Evolutionary conservation across 2,888 invertebrate genomes (phyloP), one percentile per base, ranked within the genome.

Genomic region (Eremobia ochroleuca): DNA sequence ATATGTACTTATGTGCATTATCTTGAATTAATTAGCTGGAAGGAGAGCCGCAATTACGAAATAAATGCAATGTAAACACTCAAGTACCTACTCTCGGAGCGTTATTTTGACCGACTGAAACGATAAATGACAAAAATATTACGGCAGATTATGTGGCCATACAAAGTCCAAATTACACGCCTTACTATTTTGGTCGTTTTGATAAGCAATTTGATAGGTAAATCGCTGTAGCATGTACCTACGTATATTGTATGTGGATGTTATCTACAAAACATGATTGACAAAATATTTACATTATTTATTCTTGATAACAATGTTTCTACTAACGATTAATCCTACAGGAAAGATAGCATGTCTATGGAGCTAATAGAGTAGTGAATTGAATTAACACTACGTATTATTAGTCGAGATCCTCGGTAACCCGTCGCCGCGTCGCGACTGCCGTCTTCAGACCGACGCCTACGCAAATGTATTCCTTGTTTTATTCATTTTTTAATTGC

Each of bases 401-500:
- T 77, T 75, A 71, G 70, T 72, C 77, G 68, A 71, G 82, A 77
- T 81, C 77, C 84, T 84, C 76, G 68, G 84, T 73, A 73, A 77
- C 64, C 49, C 77, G 85, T 75, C 88, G 83, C 68, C 76, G 71
- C 64, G 87, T 68, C 79, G 85, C 76, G 81, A 80, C 83, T 76
- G 76, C 72, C 80, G 80, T 71, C 77, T 79, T 75, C 77, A 79
- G 89, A 85, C 88, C 89, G 90, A 88, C 91, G 90, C 94, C 94
- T 92, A 94, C 95, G 90, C 94, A 90, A 86, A 88, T 91, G 91
- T 91, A 88, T 80, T 87, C 85, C 84, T 86, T 84, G 78, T 89
- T 93, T 95, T 94, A 93, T 93, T 94, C 92, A 92, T 93, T 94
- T 94, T 94, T 96, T 95, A 94, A 95, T 95, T 94, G 91, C 92